A percentile compares a stretch with the other conserved stretches of the same genome.
Evolutionary conservation across 2,113 vertebrate genomes (phyloP).

Genomic region (Paraplagusia blochii): DNA sequence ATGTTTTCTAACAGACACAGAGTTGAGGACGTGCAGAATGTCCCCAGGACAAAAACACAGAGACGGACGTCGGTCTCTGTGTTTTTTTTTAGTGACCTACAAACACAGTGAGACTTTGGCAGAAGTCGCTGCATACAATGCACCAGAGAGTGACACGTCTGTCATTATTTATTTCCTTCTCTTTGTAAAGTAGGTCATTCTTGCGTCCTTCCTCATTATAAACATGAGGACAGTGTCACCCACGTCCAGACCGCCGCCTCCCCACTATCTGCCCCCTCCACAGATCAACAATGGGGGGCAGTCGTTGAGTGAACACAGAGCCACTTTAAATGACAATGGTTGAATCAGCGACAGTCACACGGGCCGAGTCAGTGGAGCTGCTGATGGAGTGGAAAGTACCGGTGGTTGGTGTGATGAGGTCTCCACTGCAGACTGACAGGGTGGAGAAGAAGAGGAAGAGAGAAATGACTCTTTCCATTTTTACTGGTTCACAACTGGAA

Average conservation of each 20-base stretch:
- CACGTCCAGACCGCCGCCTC: background rate
- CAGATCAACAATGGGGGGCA: slow-evolving; percentile 9
- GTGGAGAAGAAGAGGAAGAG: no score
- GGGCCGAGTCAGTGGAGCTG: slow-evolving; percentile 15
- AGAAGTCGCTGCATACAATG: slow-evolving; percentile 1
- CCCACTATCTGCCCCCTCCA: slow-evolving; percentile 1
- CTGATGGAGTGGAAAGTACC: slow-evolving; percentile 36
- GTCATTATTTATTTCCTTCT: slow-evolving; percentile 24
- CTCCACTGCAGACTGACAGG: no score
- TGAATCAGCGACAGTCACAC: slow-evolving; percentile 23
- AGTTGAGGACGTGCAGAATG: background rate
- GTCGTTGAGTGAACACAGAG: slow-evolving; percentile 7
- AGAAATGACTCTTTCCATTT: no score
- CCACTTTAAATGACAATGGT: slow-evolving; percentile 36
- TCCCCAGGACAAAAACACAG: background rate
- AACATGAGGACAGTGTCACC: background rate
- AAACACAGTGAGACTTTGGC: background rate
- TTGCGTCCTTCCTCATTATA: background rate
- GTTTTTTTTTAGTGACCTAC: background rate
- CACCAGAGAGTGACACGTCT: slow-evolving; percentile 8
- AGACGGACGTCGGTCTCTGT: background rate
- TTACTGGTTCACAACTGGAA: no score
- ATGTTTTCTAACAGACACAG: slow-evolving; percentile 7
- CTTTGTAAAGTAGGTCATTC: background rate
- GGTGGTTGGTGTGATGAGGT: slow-evolving; percentile 7